A percentile compares a stretch with the other conserved stretches of the same genome.
These are phyloP conservation scores for Eubucco bourcierii DNA, from an alignment of 2,113 vertebrate genomes.

Conservation along the genomic window DNA sequence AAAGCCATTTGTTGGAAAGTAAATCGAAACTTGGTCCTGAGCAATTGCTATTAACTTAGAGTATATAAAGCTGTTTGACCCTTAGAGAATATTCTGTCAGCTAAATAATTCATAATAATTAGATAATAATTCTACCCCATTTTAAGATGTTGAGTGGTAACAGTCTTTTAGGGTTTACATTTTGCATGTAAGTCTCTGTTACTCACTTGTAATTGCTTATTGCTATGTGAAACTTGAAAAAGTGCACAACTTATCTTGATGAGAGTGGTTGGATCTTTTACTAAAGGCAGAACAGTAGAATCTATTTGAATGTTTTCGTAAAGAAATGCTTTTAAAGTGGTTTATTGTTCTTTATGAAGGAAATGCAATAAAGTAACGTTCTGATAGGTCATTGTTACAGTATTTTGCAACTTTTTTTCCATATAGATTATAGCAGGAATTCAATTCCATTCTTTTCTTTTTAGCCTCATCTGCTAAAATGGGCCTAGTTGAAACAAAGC, in stretches of 20 bases:
- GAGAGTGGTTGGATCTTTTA: background rate
- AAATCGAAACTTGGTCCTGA: slow-evolving; percentile 2
- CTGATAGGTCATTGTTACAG: background rate
- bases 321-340: background rate
- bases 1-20: slow-evolving; percentile 5
- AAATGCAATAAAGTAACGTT: background rate
- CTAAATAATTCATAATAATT: background rate
- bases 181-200: background rate
- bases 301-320: background rate
- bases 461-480: slow-evolving; percentile 91
- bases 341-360: background rate
- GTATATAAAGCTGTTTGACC: background rate
- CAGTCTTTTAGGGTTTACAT: background rate
- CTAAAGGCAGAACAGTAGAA: background rate
- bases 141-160: background rate
- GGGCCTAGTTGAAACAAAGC: slow-evolving; percentile 94
- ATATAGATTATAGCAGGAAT: background rate
- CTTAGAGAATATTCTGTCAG: background rate
- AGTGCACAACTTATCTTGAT: background rate
- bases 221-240: background rate
- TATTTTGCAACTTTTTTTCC: background rate
- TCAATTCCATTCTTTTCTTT: slow-evolving; percentile 13
- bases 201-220: background rate
- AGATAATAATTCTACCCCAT: background rate
- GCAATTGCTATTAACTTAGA: background rate